phyloP scores from a whole-genome alignment of 2,888 invertebrate species.

The Euspilapteryx auroguttella region DNA sequence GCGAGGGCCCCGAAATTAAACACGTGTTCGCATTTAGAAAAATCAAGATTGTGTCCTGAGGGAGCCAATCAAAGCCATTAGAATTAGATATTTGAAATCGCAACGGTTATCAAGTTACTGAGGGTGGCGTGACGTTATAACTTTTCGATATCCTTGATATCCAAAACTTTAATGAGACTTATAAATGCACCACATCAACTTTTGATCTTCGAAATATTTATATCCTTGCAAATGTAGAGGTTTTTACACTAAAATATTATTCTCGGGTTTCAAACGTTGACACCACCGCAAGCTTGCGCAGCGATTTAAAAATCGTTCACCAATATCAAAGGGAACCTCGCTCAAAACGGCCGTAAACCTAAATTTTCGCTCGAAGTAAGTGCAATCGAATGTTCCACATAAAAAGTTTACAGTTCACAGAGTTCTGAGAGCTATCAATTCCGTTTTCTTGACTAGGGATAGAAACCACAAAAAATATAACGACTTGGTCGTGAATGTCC shows the following conservation, averaged over 20 bases:
- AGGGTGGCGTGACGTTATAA: too few relatives aligned
- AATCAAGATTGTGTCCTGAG: conserved; percentile 55
- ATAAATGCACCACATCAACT: too few relatives aligned
- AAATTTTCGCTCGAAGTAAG: conserved; percentile 18
- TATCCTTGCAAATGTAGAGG: too few relatives aligned
- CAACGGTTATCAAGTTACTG: conserved; percentile 46
- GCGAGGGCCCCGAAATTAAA: conserved; percentile 43
- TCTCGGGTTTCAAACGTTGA: too few relatives aligned
- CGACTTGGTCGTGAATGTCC: conserved; percentile 15
- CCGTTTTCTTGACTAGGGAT: too few relatives aligned
- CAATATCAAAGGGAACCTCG: conserved; percentile 15
- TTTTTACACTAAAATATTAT: too few relatives aligned
- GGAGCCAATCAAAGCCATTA: conserved; percentile 57
- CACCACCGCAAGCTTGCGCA: conserved; percentile 10
- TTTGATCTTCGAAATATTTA: too few relatives aligned
- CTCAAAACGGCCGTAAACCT: conserved; percentile 29
- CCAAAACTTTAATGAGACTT: too few relatives aligned
- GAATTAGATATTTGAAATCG: conserved; percentile 54
- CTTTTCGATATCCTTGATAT: too few relatives aligned
- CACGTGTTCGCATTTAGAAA: conserved; percentile 53
- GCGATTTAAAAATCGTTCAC: conserved; percentile 9
- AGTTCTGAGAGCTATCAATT: conserved; percentile 29
- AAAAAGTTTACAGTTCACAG: conserved; percentile 20
- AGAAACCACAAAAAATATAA: conserved; percentile 25
- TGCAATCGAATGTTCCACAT: conserved; percentile 21